Evolutionary conservation across 2,888 invertebrate species (phyloP).

Genomic region (Noctua comes): DNA sequence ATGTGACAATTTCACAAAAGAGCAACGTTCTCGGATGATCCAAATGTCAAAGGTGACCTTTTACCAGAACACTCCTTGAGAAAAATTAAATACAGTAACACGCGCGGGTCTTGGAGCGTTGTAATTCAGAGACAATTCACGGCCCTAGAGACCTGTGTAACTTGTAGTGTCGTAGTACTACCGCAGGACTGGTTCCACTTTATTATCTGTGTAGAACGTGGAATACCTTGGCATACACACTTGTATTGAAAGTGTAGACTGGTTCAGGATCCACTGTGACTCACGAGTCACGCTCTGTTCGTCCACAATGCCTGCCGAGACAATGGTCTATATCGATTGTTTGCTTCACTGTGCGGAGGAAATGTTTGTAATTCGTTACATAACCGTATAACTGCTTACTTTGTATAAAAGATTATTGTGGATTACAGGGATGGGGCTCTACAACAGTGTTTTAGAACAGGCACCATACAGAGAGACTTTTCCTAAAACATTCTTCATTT

Average conservation of each 20-base stretch:
- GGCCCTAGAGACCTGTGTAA: conserved; percentile 59
- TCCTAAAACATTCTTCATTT: neutral
- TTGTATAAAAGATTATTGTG: conserved; percentile 11
- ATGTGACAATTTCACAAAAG: conserved; percentile 7
- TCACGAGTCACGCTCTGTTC: conserved; percentile 52
- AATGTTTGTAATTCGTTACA: conserved; percentile 56
- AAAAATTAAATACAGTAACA: conserved; percentile 35
- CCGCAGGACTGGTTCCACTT: conserved; percentile 59
- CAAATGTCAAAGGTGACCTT: conserved; percentile 46
- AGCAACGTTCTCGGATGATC: conserved; percentile 26
- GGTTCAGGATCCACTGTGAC: conserved; percentile 59
- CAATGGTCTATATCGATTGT: conserved; percentile 66
- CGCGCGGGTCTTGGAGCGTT: conserved; percentile 7
- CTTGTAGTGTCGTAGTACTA: conserved; percentile 65
- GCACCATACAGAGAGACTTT: neutral
- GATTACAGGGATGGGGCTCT: neutral
- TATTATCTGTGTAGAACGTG: conserved; percentile 62
- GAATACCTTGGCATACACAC: conserved; percentile 67
- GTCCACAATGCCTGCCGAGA: conserved; percentile 57
- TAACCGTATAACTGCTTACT: conserved; percentile 42
- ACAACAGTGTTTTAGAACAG: neutral
- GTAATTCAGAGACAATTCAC: conserved; percentile 54
- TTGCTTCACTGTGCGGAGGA: conserved; percentile 50
- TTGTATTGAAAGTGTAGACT: conserved; percentile 55
- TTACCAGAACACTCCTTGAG: conserved; percentile 29